These are phyloP conservation scores for Melopsittacus undulatus DNA, from an alignment of 2,797 vertebrate genomes.

Conservation along the genomic window DNA sequence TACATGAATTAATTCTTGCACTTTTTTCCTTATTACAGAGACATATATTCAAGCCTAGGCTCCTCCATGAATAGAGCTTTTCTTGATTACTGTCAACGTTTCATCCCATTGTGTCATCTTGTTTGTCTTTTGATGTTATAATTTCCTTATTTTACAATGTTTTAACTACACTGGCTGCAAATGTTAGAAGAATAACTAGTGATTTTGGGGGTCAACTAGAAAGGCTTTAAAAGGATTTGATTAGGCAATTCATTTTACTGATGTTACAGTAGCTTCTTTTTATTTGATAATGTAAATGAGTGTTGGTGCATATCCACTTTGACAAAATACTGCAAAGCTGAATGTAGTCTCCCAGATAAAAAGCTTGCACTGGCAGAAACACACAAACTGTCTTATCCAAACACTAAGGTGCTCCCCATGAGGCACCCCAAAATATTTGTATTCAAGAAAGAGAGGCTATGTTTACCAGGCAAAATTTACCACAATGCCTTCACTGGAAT, in stretches of 20 bases:
- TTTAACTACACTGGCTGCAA: constrained; percentile 23
- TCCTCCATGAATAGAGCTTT: not conserved
- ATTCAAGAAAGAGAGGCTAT: not conserved
- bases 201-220: not conserved
- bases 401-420: not conserved
- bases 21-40: not conserved
- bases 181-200: constrained; percentile 1
- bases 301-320: not conserved
- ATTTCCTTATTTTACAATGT: constrained; percentile 34
- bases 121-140: constrained; percentile 22
- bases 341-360: not conserved
- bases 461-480: not conserved
- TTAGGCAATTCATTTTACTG: constrained; percentile 33
- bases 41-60: not conserved
- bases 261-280: not conserved
- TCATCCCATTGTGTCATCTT: not conserved
- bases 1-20: not conserved
- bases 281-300: constrained; percentile 27
- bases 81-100: not conserved
- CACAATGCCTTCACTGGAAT: not conserved
- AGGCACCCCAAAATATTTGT: not conserved
- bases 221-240: constrained; percentile 27
- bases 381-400: not conserved
- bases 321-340: constrained; percentile 11
- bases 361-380: not conserved